Evolutionary conservation across 2,797 vertebrate genomes (phyloP).

Genomic region (Trachops cirrhosus): DNA sequence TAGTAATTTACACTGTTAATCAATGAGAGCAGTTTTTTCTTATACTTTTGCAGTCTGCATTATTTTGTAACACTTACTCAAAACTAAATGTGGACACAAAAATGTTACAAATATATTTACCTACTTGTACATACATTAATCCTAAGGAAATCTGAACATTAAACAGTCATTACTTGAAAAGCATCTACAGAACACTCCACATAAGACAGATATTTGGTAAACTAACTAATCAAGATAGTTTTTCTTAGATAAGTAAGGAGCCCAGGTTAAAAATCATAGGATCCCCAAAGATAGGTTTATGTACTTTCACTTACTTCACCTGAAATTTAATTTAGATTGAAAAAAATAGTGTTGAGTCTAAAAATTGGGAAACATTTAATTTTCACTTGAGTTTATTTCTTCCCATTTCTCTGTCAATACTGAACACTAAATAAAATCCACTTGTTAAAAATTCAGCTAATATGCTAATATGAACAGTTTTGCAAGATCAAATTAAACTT

Average conservation of each 20-base stretch:
- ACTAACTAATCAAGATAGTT: background rate
- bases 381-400: constrained; percentile 55
- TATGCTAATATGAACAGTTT: constrained; percentile 28
- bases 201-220: background rate
- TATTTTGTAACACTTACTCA: background rate
- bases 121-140: constrained; percentile 3
- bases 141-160: constrained; percentile 7
- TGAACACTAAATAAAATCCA: constrained; percentile 39
- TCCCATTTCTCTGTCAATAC: constrained; percentile 40
- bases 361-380: constrained; percentile 41
- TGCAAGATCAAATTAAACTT: constrained; percentile 34
- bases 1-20: constrained; percentile 18
- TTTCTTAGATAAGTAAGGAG: constrained; percentile 50
- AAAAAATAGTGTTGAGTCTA: constrained; percentile 46
- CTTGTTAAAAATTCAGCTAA: constrained; percentile 45
- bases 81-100: constrained; percentile 41
- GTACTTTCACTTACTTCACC: constrained; percentile 28
- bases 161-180: constrained; percentile 39
- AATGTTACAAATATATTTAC: constrained; percentile 20
- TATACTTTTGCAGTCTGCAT: background rate
- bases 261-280: constrained; percentile 24
- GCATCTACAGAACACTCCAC: background rate
- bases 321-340: constrained; percentile 55
- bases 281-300: constrained; percentile 13
- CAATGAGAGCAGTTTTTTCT: constrained; percentile 5